These are phyloP conservation scores for Pipa parva DNA, from an alignment of 2,113 vertebrate species.

Conservation along the genomic window DNA sequence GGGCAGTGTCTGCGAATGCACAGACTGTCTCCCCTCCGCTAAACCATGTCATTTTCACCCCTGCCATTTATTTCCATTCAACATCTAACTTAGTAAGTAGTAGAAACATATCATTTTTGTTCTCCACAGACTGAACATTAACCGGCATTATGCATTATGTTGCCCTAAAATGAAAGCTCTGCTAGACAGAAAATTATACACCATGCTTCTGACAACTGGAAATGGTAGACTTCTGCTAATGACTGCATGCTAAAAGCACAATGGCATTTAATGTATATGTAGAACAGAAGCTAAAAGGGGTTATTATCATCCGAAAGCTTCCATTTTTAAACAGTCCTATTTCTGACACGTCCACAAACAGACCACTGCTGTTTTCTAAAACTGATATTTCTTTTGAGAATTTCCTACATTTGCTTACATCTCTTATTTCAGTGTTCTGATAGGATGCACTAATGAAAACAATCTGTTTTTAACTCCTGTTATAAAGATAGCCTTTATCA, in stretches of 20 bases:
- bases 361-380: no score
- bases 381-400: no score
- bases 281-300: neutral
- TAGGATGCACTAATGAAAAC: no score
- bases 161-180: conserved; percentile 31
- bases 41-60: conserved; percentile 20
- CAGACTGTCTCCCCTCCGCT: conserved; percentile 11
- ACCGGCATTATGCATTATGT: conserved; percentile 7
- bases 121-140: conserved; percentile 15
- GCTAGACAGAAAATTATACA: conserved; percentile 40
- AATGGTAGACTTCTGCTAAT: conserved; percentile 19
- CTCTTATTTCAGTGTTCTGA: no score
- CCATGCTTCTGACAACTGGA: neutral
- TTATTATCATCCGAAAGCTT: no score
- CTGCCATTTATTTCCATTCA: conserved; percentile 16
- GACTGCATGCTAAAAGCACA: conserved; percentile 14
- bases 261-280: neutral
- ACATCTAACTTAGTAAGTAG: conserved; percentile 5
- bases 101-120: conserved; percentile 31
- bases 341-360: no score
- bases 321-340: no score
- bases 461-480: no score
- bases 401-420: no score
- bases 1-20: conserved; percentile 28
- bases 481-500: no score